Evolutionary conservation across 1,140 invertebrate genomes (phyloP), one percentile per base, ranked within the genome.

Genomic region (Bombus affinis): DNA sequence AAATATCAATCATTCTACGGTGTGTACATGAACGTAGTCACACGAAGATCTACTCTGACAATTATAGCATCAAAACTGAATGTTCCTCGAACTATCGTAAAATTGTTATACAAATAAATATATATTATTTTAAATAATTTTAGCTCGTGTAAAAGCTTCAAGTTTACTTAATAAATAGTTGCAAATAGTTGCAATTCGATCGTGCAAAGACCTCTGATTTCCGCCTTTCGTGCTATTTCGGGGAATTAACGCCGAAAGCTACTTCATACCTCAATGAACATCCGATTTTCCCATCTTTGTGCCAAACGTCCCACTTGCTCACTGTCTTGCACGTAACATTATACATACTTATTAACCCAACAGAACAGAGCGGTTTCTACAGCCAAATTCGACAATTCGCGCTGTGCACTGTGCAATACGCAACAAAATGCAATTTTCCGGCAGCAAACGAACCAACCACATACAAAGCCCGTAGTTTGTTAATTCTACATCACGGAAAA

Each of bases 1-100:
- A 75, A n/a, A 37, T 42, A n/a, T 75, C 68, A 37, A 70, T 82
- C 37, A 75, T 42, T 44, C 76, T 62, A 42, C 10, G 18, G 47
- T 0, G 18, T 66, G 66, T 32, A 42, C n/a, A 22, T 18, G 42
- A 15, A 22, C 3, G 3, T 32, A 25, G 15, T 25, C n/a, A 15
- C 37, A 10, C 28, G 71, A 32, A 32, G 28, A 47, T 39, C 68
- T 39, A 28, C 25, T 53, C 47, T 28, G 12, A 28, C 68, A 39
- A 71, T 39, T 39, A 13, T 3, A 68, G 6, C 18, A 68, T 37
- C 22, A 25, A 68, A 37, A 37, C 15, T 35, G 35, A 62, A 62
- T 62, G 59, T 62, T n/a, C 0, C 8, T 13, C 28, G 4, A 18
- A 32, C 32, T 18, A 18, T 35, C n/a, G 65, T 3, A 32, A 15